Evolutionary conservation across 2,797 vertebrate genomes (phyloP).

Genomic region (Phoeniculus purpureus): DNA sequence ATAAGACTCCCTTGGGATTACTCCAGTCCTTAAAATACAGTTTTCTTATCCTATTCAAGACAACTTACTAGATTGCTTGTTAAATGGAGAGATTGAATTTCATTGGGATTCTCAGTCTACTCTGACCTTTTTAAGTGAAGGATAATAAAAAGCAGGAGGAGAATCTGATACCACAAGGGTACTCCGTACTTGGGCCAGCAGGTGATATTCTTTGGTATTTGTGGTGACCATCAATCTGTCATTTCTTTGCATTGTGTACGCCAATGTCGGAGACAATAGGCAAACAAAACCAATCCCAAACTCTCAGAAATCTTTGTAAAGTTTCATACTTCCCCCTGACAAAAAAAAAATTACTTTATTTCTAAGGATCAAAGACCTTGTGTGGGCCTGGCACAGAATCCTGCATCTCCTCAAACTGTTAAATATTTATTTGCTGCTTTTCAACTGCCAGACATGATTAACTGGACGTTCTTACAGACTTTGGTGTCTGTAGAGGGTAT

Average conservation of each 20-base stretch:
- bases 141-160: slow-evolving; percentile 65
- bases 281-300: not conserved
- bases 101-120: slow-evolving; percentile 69
- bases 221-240: slow-evolving; percentile 46
- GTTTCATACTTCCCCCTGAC: not conserved
- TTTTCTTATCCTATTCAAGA: slow-evolving; percentile 36
- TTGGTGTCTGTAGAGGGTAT: not conserved
- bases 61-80: slow-evolving; percentile 67
- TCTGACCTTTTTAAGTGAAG: slow-evolving; percentile 68
- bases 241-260: slow-evolving; percentile 7
- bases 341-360: not conserved
- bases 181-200: slow-evolving; percentile 57
- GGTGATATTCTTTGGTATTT: slow-evolving; percentile 68
- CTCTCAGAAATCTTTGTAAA: not conserved
- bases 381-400: not conserved
- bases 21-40: slow-evolving; percentile 26
- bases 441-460: not conserved
- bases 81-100: slow-evolving; percentile 73
- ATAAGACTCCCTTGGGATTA: slow-evolving; percentile 8
- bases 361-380: not conserved
- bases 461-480: not conserved
- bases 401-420: not conserved
- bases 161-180: slow-evolving; percentile 57
- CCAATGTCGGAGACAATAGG: not conserved
- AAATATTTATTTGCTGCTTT: not conserved